These are phyloP conservation scores for Actinemys pallida DNA, from an alignment of 2,113 vertebrate genomes.

Conservation along the genomic window DNA sequence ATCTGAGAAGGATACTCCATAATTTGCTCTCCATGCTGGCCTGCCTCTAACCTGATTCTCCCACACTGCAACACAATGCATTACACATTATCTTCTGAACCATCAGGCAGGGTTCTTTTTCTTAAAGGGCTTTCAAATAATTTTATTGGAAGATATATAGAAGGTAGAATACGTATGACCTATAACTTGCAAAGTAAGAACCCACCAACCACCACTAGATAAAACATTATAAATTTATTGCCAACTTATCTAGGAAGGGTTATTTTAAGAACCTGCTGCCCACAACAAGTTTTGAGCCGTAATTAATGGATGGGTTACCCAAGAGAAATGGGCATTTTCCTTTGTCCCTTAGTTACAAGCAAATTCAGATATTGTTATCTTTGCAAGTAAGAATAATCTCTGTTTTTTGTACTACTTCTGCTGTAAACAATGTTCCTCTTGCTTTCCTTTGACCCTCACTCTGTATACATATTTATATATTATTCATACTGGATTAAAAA, in stretches of 20 bases:
- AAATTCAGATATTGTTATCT: slow-evolving; percentile 76
- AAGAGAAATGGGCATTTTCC: slow-evolving; percentile 67
- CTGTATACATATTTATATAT: slow-evolving; percentile 89
- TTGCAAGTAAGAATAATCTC: slow-evolving; percentile 80
- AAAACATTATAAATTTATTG: slow-evolving; percentile 76
- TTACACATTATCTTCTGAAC: slow-evolving; percentile 25
- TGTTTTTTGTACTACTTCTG: slow-evolving; percentile 71
- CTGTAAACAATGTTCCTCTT: slow-evolving; percentile 79
- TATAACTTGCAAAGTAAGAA: slow-evolving; percentile 53
- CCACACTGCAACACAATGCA: neutral
- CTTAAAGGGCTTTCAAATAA: slow-evolving; percentile 24
- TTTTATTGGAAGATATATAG: slow-evolving; percentile 58
- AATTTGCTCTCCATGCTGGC: neutral
- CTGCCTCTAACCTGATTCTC: neutral
- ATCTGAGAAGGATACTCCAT: neutral
- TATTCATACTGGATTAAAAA: slow-evolving; percentile 91
- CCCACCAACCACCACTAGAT: slow-evolving; percentile 55
- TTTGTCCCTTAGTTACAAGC: slow-evolving; percentile 65
- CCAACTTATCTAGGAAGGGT: slow-evolving; percentile 72
- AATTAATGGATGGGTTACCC: slow-evolving; percentile 75
- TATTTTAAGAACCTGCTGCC: slow-evolving; percentile 73
- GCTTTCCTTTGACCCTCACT: slow-evolving; percentile 81
- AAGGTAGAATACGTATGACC: slow-evolving; percentile 60
- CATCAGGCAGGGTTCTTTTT: neutral
- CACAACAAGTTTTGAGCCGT: slow-evolving; percentile 63